A percentile compares a stretch with the other conserved stretches of the same genome.
Evolutionary conservation across 92 coral and sea anemone genomes (phyloP).

Genomic region (Siderastrea radians): DNA sequence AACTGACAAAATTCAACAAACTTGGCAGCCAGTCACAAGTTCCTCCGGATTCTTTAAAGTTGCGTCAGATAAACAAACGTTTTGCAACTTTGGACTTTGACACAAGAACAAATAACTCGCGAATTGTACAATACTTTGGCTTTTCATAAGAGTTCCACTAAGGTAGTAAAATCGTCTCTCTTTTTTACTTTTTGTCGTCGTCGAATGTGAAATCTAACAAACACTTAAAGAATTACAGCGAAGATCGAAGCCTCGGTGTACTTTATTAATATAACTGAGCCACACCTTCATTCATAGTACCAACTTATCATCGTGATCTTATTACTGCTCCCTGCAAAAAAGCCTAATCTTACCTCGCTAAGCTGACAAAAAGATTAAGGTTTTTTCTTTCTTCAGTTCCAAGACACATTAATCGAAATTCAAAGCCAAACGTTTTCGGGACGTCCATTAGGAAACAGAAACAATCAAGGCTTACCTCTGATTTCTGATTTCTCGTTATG

Average conservation of each 20-base stretch:
- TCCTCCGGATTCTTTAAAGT: background rate
- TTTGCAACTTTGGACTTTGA: background rate
- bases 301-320: too few relatives aligned
- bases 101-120: background rate
- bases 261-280: too few relatives aligned
- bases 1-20: background rate
- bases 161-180: too few relatives aligned
- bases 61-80: background rate
- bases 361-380: too few relatives aligned
- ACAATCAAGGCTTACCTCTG: conserved; percentile 2
- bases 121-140: background rate
- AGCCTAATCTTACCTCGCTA: too few relatives aligned
- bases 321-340: too few relatives aligned
- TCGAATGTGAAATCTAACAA: too few relatives aligned
- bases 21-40: background rate
- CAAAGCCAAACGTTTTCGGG: background rate
- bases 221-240: too few relatives aligned
- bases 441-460: background rate
- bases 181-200: too few relatives aligned
- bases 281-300: too few relatives aligned
- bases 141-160: background rate
- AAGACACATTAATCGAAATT: background rate
- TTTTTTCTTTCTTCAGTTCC: too few relatives aligned
- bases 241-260: too few relatives aligned
- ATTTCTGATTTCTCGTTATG: background rate